Percentiles rank a stretch among this genome's conserved stretches.
Evolutionary conservation across 1,140 invertebrate species (phyloP).

Genomic region (Vollenhovia emeryi): DNA sequence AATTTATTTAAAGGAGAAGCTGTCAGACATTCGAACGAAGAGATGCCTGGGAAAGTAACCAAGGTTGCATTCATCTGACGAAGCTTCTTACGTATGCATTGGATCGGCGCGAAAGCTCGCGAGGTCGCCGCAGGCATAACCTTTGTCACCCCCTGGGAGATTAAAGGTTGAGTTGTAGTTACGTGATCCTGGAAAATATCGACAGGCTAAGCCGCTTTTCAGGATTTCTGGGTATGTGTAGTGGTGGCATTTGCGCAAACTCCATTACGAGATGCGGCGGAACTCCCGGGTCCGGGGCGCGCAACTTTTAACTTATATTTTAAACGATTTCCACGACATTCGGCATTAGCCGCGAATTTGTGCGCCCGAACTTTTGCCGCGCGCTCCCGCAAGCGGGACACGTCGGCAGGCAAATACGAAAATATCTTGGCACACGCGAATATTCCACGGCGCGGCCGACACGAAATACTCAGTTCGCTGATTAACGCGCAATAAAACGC

Average conservation of each 20-base stretch:
- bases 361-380: background rate
- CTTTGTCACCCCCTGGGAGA: conserved; percentile 26
- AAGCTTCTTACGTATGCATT: conserved; percentile 51
- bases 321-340: conserved; percentile 36
- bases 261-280: conserved; percentile 8
- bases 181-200: conserved; percentile 41
- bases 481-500: conserved; percentile 43
- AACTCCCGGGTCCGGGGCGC: background rate
- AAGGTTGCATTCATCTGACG: conserved; percentile 28
- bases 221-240: conserved; percentile 10
- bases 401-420: conserved; percentile 19
- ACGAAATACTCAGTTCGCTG: background rate
- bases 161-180: conserved; percentile 54
- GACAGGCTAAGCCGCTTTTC: conserved; percentile 12
- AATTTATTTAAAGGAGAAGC: conserved; percentile 49
- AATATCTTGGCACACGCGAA: conserved; percentile 29
- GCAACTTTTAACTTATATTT: conserved; percentile 39
- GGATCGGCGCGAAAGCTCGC: conserved; percentile 24
- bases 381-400: background rate
- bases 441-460: background rate
- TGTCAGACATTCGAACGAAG: conserved; percentile 19
- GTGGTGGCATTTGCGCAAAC: conserved; percentile 1
- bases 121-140: conserved; percentile 32
- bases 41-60: conserved; percentile 13
- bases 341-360: conserved; percentile 28